phyloP scores from a whole-genome alignment of 2,888 invertebrate genomes.

The Ernsta delagoae region DNA sequence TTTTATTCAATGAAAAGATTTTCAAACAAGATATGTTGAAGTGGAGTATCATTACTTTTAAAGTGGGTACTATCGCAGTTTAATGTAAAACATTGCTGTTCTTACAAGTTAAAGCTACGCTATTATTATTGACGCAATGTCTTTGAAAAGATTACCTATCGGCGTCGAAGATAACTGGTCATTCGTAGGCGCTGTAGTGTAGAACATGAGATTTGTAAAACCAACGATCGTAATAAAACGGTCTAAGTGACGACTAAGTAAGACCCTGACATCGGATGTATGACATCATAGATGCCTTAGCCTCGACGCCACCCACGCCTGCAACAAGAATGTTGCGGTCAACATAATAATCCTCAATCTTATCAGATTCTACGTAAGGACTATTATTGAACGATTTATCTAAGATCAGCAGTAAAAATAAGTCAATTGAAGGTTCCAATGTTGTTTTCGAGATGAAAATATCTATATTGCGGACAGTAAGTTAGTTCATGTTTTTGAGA shows the following conservation, averaged over 20 bases:
- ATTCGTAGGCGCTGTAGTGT: constrained; percentile 5
- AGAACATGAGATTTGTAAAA: constrained; percentile 13
- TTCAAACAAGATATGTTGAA: too few relatives aligned
- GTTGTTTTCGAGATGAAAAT: constrained; percentile 25
- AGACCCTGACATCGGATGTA: constrained; percentile 60
- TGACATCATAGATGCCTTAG: constrained; percentile 60
- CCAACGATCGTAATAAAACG: constrained; percentile 43
- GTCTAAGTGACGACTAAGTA: constrained; percentile 54
- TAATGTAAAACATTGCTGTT: too few relatives aligned
- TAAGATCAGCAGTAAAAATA: background rate
- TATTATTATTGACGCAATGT: background rate
- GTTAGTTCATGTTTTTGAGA: constrained; percentile 22
- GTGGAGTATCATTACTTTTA: too few relatives aligned
- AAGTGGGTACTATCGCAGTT: too few relatives aligned
- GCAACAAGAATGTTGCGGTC: constrained; percentile 27
- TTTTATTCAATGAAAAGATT: too few relatives aligned
- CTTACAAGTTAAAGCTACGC: too few relatives aligned
- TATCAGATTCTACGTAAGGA: constrained; percentile 35
- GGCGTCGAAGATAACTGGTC: background rate
- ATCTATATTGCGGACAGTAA: constrained; percentile 9
- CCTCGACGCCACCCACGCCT: constrained; percentile 56
- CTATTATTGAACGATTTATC: constrained; percentile 21
- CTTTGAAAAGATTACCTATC: background rate
- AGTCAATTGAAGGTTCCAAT: constrained; percentile 14
- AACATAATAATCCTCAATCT: constrained; percentile 33